Base-by-base conservation (phyloP, 2,113 vertebrate species). In the Meriones unguiculatus region DNA sequence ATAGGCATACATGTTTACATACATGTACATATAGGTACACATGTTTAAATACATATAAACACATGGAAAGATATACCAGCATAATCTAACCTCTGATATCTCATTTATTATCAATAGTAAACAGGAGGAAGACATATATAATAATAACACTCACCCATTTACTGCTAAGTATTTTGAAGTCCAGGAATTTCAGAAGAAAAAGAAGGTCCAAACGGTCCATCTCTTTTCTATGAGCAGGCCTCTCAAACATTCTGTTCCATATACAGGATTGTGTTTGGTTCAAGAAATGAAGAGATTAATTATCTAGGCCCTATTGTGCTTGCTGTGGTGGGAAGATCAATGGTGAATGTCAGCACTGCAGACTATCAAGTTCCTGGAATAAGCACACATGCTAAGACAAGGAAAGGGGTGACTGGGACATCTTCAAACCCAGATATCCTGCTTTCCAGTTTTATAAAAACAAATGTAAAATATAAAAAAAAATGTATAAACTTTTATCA, bases 381-480 rank as follows among this genome's bases (percentile, higher is more conserved):
- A 52, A 70, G 13, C 24, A 14, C 25, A 38, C 4, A 14, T 88
- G 28, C 20, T 24, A 9, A 14, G 2, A 2, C 46, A 41, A 15
- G 18, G 18, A 0, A 7, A 15, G 4, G 0, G 6, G 17, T 3
- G 17, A 22, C 2, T 4, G 8, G n/a, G 15, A 28, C 50, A 50
- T 7, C 1, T 5, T n/a, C 46, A 72, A 52, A 13, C 18, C 2
- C 3, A 57, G 3, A 64, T 46, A 5, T 78, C 30, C 62, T 69
- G 41, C 18, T 73, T 35, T n/a, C 5, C 1, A 9, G 11, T 20
- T 41, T 17, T 94, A 67, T 59, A 38, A 77, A 70, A 94, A 25
- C 69, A 77, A n/a, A 2, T 46, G 46, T 46, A 89, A 50, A 50
- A n/a, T 80, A 67, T 59, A 38, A 77, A 70, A 94, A 25, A 69